Conservation (phyloP, 2,888 invertebrate species). For the Noctua comes region DNA sequence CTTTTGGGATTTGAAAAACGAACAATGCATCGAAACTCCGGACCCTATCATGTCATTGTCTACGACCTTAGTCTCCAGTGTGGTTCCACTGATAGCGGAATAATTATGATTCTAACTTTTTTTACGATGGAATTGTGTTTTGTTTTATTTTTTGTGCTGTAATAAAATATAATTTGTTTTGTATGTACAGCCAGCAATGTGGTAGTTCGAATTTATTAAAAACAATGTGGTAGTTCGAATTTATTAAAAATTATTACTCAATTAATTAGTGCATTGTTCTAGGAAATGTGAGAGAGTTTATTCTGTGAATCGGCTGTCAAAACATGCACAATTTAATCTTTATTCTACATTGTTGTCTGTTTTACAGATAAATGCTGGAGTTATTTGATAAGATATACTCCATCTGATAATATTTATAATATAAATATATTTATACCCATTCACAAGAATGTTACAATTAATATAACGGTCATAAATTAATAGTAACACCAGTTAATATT, state of each 20-base stretch:
- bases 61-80: constrained; percentile 51
- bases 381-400: constrained; percentile 32
- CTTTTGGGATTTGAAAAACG: constrained; percentile 60
- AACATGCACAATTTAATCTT: constrained; percentile 1
- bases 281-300: not conserved
- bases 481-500: constrained; percentile 26
- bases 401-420: constrained; percentile 3
- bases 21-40: constrained; percentile 62
- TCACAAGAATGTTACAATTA: not conserved
- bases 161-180: not conserved
- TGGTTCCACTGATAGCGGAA: constrained; percentile 46
- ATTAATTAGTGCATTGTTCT: not conserved
- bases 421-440: not conserved
- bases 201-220: not conserved
- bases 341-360: constrained; percentile 26
- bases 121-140: not conserved
- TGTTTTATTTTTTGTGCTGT: not conserved
- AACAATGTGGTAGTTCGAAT: not conserved
- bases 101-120: not conserved
- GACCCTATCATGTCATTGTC: constrained; percentile 63
- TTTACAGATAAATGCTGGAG: constrained; percentile 30
- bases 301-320: not conserved
- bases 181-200: not conserved
- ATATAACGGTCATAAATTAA: constrained; percentile 10
- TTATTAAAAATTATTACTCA: not conserved